These are phyloP conservation scores for Australoheros facetus DNA, from an alignment of 2,797 vertebrate genomes.

Conservation along the genomic window DNA sequence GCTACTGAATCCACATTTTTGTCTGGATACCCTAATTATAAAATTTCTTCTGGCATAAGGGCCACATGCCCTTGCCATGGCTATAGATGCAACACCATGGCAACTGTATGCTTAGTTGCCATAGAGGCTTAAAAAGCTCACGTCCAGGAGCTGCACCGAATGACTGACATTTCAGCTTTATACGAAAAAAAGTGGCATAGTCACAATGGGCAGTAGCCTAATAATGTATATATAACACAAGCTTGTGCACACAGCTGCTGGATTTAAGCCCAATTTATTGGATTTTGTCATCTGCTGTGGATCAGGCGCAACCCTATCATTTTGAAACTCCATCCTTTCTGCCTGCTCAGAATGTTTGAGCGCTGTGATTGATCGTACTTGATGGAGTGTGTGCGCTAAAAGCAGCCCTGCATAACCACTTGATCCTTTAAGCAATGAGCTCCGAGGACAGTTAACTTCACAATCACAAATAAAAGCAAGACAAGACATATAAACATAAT, in stretches of 20 bases:
- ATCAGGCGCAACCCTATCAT: conserved; percentile 56
- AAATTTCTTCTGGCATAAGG: conserved; percentile 68
- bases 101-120: conserved; percentile 41
- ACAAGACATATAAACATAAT: conserved; percentile 46
- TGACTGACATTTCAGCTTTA: conserved; percentile 62
- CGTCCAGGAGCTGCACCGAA: conserved; percentile 19
- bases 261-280: conserved; percentile 67
- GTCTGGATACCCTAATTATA: conserved; percentile 77
- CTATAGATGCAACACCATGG: conserved; percentile 51
- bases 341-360: conserved; percentile 61
- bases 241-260: conserved; percentile 37
- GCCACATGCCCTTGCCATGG: conserved; percentile 69
- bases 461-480: conserved; percentile 34
- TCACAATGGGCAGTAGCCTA: conserved; percentile 53
- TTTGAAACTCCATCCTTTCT: conserved; percentile 61
- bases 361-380: conserved; percentile 67
- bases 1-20: conserved; percentile 69
- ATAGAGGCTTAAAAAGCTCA: conserved; percentile 33
- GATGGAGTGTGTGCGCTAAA: conserved; percentile 61
- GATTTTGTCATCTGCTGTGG: conserved; percentile 61
- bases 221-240: conserved; percentile 59
- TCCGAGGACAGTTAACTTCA: conserved; percentile 61
- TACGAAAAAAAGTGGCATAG: conserved; percentile 40
- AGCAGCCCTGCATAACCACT: conserved; percentile 52
- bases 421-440: conserved; percentile 39